These are phyloP conservation scores for Rousettus madagascariensis DNA, from an alignment of 2,797 vertebrate species.

Conservation along the genomic window DNA sequence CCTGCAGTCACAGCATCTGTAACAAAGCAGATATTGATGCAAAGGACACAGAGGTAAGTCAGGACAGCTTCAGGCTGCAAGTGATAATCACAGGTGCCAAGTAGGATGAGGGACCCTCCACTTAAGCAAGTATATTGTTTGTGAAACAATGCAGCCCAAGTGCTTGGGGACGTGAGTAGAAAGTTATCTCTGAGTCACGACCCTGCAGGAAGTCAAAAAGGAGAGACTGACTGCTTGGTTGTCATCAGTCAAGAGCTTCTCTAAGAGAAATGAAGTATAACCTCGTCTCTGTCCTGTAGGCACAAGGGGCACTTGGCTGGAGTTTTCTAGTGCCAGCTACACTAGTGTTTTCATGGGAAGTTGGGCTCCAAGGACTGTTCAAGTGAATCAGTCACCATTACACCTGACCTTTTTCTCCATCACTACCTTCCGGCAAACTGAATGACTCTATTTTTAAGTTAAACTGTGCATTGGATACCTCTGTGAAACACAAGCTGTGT, in stretches of 20 bases:
- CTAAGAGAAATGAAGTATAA: neutral
- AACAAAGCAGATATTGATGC: neutral
- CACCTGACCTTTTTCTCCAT: neutral
- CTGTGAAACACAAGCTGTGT: neutral
- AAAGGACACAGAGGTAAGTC: neutral
- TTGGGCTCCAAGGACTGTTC: neutral
- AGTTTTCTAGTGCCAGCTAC: neutral
- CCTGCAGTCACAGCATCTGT: neutral
- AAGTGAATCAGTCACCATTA: neutral
- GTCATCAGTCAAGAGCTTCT: neutral
- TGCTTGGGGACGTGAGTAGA: neutral
- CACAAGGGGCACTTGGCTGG: neutral
- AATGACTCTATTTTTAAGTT: slow-evolving; percentile 51
- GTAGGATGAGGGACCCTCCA: neutral
- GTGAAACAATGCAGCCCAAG: neutral
- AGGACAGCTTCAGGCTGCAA: neutral
- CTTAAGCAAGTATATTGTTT: neutral
- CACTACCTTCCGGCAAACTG: neutral
- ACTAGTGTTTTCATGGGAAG: neutral
- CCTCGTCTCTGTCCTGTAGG: neutral
- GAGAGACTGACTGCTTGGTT: neutral
- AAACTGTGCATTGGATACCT: neutral
- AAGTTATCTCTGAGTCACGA: neutral
- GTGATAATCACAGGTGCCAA: neutral
- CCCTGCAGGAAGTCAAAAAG: neutral